Percentiles rank a stretch among this genome's conserved stretches.
Conservation (phyloP, 2,888 invertebrate species). For the Tachina grossa region DNA sequence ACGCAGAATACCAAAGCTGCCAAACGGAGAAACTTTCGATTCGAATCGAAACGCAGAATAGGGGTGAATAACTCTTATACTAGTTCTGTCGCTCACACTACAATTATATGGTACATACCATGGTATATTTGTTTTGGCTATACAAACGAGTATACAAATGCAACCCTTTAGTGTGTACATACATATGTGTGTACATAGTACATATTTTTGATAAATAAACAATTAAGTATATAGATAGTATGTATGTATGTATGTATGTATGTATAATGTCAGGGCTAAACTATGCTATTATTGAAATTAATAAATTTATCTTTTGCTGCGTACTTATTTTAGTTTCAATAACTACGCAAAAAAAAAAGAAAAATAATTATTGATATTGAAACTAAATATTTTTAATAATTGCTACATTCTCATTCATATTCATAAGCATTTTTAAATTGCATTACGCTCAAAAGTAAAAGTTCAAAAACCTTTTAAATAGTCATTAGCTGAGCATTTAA, state of each 20-base stretch:
- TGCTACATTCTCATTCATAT: background rate
- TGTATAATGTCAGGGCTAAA: constrained; percentile 59
- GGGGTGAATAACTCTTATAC: too few relatives aligned
- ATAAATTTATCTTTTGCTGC: constrained; percentile 15
- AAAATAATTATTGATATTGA: background rate
- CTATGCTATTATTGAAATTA: constrained; percentile 42
- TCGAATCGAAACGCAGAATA: too few relatives aligned
- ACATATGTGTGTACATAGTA: background rate
- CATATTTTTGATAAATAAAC: background rate
- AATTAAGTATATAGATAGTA: constrained; percentile 22
- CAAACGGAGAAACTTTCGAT: too few relatives aligned
- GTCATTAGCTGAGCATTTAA: constrained; percentile 39
- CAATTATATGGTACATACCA: too few relatives aligned
- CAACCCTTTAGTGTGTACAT: too few relatives aligned
- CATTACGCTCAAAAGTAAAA: constrained; percentile 40
- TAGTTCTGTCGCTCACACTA: too few relatives aligned
- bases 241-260: background rate
- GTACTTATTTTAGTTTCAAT: background rate
- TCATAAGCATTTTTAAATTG: constrained; percentile 17
- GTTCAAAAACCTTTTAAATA: constrained; percentile 56
- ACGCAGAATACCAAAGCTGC: too few relatives aligned
- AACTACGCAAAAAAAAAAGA: background rate
- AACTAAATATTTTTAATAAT: constrained; percentile 44
- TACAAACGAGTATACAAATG: too few relatives aligned
- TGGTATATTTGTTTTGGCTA: too few relatives aligned